A percentile compares a stretch with the other conserved stretches of the same genome.
These are phyloP conservation scores for Menura novaehollandiae DNA, from an alignment of 2,113 vertebrate species.

Conservation along the genomic window DNA sequence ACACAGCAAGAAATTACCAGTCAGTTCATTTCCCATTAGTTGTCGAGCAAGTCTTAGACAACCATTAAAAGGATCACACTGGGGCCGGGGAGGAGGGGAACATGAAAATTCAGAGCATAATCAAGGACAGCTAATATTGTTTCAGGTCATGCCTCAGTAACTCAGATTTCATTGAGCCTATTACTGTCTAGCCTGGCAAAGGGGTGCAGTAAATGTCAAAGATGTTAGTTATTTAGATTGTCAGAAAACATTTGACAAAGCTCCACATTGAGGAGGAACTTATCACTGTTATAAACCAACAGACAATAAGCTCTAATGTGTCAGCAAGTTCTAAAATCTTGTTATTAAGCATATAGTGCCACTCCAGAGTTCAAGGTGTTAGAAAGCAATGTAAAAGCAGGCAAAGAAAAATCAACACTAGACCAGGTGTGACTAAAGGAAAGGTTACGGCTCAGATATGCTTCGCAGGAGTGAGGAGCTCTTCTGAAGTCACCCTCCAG, in stretches of 20 bases:
- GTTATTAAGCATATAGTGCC: not conserved
- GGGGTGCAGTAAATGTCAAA: constrained; percentile 36
- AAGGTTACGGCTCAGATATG: not conserved
- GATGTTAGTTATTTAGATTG: constrained; percentile 28
- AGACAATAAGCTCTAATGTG: not conserved
- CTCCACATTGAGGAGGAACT: not conserved
- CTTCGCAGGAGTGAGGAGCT: not conserved
- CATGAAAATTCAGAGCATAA: constrained; percentile 50
- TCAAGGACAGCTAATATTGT: constrained; percentile 57
- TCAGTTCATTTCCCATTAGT: constrained; percentile 61
- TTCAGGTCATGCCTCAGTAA: constrained; percentile 60
- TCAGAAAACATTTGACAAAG: constrained; percentile 34
- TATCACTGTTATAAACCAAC: not conserved
- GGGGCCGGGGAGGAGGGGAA: constrained; percentile 8
- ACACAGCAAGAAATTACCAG: constrained; percentile 42
- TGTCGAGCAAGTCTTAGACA: constrained; percentile 51
- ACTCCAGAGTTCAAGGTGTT: not conserved
- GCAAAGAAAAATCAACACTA: not conserved
- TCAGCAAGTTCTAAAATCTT: constrained; percentile 6
- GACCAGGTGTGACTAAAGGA: not conserved
- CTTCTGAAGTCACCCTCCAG: not conserved
- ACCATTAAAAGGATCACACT: constrained; percentile 51
- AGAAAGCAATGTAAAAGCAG: not conserved
- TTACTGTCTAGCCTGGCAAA: not conserved
- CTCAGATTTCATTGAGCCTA: constrained; percentile 35